Percentiles rank a stretch among this genome's conserved stretches.
phyloP scores from a whole-genome alignment of 2,888 invertebrate species.

The Globia sparganii region DNA sequence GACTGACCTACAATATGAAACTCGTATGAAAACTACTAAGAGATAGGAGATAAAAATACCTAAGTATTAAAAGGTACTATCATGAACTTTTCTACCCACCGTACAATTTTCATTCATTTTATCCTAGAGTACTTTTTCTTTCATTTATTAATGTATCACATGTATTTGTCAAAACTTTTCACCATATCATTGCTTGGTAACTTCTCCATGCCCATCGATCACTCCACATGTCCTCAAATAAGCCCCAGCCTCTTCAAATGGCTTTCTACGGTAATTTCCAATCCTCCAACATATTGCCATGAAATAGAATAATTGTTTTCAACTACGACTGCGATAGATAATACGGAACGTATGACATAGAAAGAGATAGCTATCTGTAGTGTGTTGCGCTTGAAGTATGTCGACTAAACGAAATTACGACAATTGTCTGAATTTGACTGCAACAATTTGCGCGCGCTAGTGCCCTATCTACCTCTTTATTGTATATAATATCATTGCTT shows the following conservation, averaged over 20 bases:
- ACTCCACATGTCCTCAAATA: slow-evolving; percentile 25
- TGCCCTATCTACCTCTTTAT: no score
- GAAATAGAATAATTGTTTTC: slow-evolving; percentile 44
- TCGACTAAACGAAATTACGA: no score
- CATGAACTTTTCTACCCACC: background rate
- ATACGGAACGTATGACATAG: no score
- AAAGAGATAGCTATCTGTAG: no score
- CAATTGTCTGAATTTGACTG: no score
- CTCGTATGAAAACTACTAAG: background rate
- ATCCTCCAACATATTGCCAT: slow-evolving; percentile 31
- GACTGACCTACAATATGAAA: background rate
- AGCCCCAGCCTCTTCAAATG: slow-evolving; percentile 35
- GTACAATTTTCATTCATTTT: background rate
- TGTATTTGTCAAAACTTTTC: slow-evolving; percentile 2
- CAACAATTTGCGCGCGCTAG: no score
- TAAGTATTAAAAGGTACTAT: background rate
- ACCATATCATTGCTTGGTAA: background rate
- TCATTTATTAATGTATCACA: background rate
- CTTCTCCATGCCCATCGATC: slow-evolving; percentile 20
- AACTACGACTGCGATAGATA: no score
- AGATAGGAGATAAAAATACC: background rate
- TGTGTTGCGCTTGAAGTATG: no score
- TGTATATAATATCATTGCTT: no score
- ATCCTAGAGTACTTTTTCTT: background rate
- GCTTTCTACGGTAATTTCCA: slow-evolving; percentile 46